Conservation (phyloP, 2,113 vertebrate species). For the Tor tambroides region DNA sequence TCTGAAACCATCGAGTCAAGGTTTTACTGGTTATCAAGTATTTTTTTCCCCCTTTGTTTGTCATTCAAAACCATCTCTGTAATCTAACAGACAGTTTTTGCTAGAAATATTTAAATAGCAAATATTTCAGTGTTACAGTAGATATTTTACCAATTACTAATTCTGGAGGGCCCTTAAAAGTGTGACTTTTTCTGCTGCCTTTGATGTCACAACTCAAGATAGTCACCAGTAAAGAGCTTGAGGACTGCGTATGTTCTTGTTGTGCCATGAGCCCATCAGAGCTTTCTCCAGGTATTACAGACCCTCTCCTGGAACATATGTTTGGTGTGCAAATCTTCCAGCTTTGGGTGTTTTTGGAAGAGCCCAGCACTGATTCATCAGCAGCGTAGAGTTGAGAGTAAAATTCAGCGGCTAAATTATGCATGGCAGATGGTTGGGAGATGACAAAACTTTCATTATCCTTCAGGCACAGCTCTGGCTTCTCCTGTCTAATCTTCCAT, state of each 20-base stretch:
- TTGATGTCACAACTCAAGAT: background rate
- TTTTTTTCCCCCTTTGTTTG: background rate
- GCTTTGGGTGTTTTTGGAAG: slow-evolving; percentile 18
- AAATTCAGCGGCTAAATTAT: background rate
- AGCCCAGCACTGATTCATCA: slow-evolving; percentile 11
- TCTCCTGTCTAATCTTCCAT: slow-evolving; percentile 23
- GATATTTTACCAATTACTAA: background rate
- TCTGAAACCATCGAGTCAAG: background rate
- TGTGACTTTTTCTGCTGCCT: background rate
- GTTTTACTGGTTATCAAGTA: background rate
- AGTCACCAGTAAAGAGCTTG: background rate
- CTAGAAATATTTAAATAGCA: background rate
- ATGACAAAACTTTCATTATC: slow-evolving; percentile 33
- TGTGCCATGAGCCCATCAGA: background rate
- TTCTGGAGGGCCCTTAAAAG: background rate
- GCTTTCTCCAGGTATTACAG: background rate
- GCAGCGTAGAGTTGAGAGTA: background rate
- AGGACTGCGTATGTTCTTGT: background rate
- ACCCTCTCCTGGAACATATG: background rate
- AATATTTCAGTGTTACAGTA: background rate
- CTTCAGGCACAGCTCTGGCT: slow-evolving; percentile 14
- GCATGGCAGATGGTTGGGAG: slow-evolving; percentile 21
- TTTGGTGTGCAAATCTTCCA: background rate
- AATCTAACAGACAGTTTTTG: background rate
- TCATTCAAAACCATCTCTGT: background rate